Evolutionary conservation across 2,888 invertebrate genomes (phyloP).

Genomic region (Lamellibrachia columna): DNA sequence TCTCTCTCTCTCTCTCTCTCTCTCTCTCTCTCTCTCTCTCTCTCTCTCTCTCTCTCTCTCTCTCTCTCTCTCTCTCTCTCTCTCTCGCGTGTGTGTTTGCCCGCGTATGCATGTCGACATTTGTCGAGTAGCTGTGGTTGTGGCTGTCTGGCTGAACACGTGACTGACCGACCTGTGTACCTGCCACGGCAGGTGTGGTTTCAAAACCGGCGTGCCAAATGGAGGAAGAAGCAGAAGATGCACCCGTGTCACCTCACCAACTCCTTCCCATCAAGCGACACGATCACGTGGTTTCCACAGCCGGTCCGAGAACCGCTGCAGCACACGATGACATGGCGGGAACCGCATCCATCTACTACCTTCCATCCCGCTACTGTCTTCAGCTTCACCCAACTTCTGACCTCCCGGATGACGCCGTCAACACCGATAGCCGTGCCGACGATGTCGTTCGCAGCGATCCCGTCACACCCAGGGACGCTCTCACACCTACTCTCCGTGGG

Average conservation of each 20-base stretch:
- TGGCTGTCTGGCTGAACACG: too few relatives aligned
- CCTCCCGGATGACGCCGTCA: background rate
- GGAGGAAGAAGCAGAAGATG: background rate
- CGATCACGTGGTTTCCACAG: background rate
- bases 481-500: background rate
- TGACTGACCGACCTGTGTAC: background rate
- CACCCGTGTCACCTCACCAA: background rate
- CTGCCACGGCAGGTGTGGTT: background rate
- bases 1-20: too few relatives aligned
- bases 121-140: too few relatives aligned
- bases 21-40: too few relatives aligned
- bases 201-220: slow-evolving; percentile 12
- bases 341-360: background rate
- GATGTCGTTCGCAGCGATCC: background rate
- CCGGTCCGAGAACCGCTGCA: background rate
- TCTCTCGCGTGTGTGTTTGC: too few relatives aligned
- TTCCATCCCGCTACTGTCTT: background rate
- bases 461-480: background rate
- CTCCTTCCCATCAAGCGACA: background rate
- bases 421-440: background rate
- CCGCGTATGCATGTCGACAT: too few relatives aligned
- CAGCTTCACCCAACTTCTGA: background rate
- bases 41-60: too few relatives aligned
- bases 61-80: too few relatives aligned
- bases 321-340: background rate